Evolutionary conservation across 2,113 vertebrate genomes (phyloP).

Genomic region (Typhlomys cinereus): DNA sequence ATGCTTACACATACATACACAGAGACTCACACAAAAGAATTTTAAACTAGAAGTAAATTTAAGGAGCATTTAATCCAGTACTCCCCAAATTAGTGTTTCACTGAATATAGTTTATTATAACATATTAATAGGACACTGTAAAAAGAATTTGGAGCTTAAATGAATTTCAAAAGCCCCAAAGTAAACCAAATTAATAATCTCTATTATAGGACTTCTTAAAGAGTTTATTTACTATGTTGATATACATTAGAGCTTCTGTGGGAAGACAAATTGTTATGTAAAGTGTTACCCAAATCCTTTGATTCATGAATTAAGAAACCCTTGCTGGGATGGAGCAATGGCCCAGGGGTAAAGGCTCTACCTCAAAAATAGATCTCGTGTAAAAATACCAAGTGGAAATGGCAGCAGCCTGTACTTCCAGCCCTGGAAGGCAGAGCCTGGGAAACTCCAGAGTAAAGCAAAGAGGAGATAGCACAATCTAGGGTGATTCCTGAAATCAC

Average conservation of each 20-base stretch:
- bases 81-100: background rate
- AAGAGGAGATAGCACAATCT: no score
- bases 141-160: background rate
- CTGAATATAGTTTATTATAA: constrained; percentile 8
- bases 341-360: no score
- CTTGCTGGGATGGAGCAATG: background rate
- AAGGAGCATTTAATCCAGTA: constrained; percentile 8
- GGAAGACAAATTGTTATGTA: constrained; percentile 20
- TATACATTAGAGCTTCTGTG: background rate
- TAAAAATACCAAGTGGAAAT: no score
- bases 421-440: no score
- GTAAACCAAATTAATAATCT: constrained; percentile 21
- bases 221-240: background rate
- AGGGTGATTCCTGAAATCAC: no score
- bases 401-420: no score
- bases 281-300: background rate
- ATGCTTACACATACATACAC: no score
- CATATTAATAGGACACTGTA: background rate
- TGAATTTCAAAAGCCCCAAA: background rate
- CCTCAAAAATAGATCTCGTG: no score
- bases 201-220: constrained; percentile 34
- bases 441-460: no score
- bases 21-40: no score
- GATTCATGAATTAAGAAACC: constrained; percentile 20
- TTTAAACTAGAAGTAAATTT: constrained; percentile 39